Evolutionary conservation across 2,113 vertebrate species (phyloP).

Genomic region (Tragelaphus strepsiceros): DNA sequence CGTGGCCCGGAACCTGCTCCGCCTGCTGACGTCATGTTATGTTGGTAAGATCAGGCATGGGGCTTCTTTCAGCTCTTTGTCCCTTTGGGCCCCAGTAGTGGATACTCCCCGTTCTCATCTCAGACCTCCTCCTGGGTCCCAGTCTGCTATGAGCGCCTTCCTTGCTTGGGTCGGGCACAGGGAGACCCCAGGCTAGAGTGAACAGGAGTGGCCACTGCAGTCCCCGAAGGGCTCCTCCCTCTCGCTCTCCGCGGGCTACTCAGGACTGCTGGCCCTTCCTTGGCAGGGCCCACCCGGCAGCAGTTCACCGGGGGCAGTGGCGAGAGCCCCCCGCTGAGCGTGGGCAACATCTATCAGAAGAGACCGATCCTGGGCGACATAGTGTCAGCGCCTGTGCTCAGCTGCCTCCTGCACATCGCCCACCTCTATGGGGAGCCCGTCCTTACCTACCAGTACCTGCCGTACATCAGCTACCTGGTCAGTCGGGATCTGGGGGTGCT

Average conservation of each 20-base stretch:
- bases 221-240: not conserved
- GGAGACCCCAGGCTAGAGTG: not conserved
- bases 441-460: conserved; percentile 97
- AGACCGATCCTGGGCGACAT: conserved; percentile 91
- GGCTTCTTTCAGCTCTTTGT: not conserved
- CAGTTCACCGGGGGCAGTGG: conserved; percentile 86
- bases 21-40: conserved; percentile 95
- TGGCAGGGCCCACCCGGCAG: conserved; percentile 89
- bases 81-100: not conserved
- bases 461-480: conserved; percentile 97
- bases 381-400: conserved; percentile 90
- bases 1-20: conserved; percentile 93
- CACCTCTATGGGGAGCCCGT: conserved; percentile 97
- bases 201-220: not conserved
- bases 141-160: not conserved
- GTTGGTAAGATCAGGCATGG: conserved; percentile 81
- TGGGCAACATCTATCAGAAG: conserved; percentile 91
- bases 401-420: conserved; percentile 93
- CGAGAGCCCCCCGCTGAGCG: conserved; percentile 81
- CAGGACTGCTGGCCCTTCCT: not conserved
- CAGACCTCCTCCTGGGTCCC: not conserved
- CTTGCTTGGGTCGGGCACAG: not conserved
- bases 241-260: not conserved
- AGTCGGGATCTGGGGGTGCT: conserved; percentile 43
- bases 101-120: not conserved